A percentile compares a stretch with the other conserved stretches of the same genome.
Conservation (phyloP, 2,888 invertebrate genomes). For the Myopa testacea region DNA sequence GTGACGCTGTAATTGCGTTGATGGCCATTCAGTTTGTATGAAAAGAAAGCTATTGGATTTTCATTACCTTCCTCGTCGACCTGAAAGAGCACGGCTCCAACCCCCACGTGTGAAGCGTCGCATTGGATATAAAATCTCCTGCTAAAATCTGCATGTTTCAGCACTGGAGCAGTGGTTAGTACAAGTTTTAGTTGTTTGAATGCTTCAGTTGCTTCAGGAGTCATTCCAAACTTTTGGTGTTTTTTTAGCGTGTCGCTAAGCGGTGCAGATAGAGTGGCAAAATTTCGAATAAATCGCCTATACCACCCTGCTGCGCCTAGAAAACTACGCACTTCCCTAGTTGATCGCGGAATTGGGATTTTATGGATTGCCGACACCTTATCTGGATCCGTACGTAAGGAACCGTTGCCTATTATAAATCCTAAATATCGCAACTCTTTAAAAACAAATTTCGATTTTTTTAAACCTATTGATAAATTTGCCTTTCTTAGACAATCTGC, state of each 20-base stretch:
- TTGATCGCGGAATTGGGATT: too few species aligned
- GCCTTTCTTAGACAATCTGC: slow-evolving; percentile 22
- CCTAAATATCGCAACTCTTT: slow-evolving; percentile 11
- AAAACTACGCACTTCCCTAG: too few species aligned
- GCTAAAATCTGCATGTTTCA: slow-evolving; percentile 2
- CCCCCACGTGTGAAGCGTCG: slow-evolving; percentile 24
- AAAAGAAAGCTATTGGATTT: slow-evolving; percentile 40
- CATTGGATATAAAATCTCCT: slow-evolving; percentile 11
- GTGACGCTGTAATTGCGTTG: slow-evolving; percentile 44
- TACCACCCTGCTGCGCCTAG: slow-evolving; percentile 34
- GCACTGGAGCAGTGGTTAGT: slow-evolving; percentile 1
- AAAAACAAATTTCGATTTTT: slow-evolving; percentile 16
- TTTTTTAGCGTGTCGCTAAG: slow-evolving; percentile 35
- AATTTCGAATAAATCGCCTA: slow-evolving; percentile 38
- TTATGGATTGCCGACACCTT: neutral
- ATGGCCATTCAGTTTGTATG: slow-evolving; percentile 40
- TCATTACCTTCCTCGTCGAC: slow-evolving; percentile 30
- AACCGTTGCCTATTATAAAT: slow-evolving; percentile 16
- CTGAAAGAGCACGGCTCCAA: slow-evolving; percentile 39
- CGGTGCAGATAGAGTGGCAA: slow-evolving; percentile 33
- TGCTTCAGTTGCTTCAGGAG: neutral
- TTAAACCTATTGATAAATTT: slow-evolving; percentile 24
- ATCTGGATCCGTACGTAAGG: neutral
- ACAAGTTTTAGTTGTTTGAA: slow-evolving; percentile 13
- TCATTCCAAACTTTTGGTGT: slow-evolving; percentile 3